Conservation (phyloP, 2,797 vertebrate genomes). For the Gila robusta region DNA sequence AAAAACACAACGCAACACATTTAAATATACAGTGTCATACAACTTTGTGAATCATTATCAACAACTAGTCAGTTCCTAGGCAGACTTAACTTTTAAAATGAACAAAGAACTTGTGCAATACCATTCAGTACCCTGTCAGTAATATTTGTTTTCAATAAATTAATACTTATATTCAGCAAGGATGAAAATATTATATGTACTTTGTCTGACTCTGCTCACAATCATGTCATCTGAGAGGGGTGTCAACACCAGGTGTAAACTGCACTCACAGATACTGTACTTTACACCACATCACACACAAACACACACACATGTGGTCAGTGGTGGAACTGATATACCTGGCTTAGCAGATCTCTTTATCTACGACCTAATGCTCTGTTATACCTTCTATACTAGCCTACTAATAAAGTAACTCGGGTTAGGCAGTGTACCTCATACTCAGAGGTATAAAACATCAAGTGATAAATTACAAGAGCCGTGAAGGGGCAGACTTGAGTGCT, state of each 20-base stretch:
- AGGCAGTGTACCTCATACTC: neutral
- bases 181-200: neutral
- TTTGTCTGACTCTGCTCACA: no score
- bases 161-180: neutral
- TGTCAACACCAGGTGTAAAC: no score
- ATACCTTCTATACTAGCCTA: neutral
- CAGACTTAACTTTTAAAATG: neutral
- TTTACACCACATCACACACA: no score
- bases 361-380: neutral
- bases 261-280: no score
- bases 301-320: no score
- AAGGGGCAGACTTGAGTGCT: neutral
- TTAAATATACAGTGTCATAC: neutral
- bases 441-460: neutral
- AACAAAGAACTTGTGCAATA: neutral
- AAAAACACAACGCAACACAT: neutral
- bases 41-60: neutral
- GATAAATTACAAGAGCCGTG: neutral
- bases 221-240: no score
- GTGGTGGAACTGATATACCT: neutral
- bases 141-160: neutral
- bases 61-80: neutral
- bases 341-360: neutral
- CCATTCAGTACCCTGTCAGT: neutral
- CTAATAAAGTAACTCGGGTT: neutral